These are phyloP conservation scores for Leucoma salicis DNA, from an alignment of 2,888 invertebrate genomes.

Conservation along the genomic window DNA sequence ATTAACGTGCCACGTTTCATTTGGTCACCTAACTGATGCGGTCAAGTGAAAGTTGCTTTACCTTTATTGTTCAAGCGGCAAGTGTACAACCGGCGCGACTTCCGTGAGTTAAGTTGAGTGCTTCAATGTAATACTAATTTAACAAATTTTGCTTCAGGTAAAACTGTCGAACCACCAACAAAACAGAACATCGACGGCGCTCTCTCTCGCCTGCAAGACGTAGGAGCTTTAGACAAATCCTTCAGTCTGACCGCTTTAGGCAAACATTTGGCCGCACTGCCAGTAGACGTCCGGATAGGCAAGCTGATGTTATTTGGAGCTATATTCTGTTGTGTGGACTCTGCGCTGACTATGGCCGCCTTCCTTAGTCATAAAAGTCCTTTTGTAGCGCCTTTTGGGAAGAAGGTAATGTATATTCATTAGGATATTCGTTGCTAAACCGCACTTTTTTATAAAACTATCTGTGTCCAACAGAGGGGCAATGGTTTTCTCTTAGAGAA, in stretches of 20 bases:
- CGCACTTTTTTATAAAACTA: no score
- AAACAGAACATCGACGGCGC: constrained; percentile 86
- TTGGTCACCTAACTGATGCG: no score
- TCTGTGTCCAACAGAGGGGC: no score
- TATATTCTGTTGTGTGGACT: constrained; percentile 95
- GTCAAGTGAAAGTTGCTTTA: no score
- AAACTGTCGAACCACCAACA: constrained; percentile 88
- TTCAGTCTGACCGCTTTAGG: constrained; percentile 92
- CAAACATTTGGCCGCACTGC: constrained; percentile 92
- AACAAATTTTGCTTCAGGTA: constrained; percentile 66
- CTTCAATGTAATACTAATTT: no score
- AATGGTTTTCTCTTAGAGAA: no score
- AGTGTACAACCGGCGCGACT: no score
- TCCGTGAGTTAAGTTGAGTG: no score
- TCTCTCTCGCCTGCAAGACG: constrained; percentile 86
- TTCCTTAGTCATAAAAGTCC: constrained; percentile 91
- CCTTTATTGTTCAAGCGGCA: no score
- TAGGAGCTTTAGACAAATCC: constrained; percentile 90
- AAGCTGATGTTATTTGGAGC: constrained; percentile 96
- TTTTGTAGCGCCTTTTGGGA: constrained; percentile 88
- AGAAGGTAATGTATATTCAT: constrained; percentile 81
- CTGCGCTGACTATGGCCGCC: constrained; percentile 94
- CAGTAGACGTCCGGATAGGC: constrained; percentile 95
- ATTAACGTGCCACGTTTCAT: no score
- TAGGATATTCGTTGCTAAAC: no score